Base-by-base conservation (phyloP, 2,797 vertebrate species). In the Liparis tanakae region DNA sequence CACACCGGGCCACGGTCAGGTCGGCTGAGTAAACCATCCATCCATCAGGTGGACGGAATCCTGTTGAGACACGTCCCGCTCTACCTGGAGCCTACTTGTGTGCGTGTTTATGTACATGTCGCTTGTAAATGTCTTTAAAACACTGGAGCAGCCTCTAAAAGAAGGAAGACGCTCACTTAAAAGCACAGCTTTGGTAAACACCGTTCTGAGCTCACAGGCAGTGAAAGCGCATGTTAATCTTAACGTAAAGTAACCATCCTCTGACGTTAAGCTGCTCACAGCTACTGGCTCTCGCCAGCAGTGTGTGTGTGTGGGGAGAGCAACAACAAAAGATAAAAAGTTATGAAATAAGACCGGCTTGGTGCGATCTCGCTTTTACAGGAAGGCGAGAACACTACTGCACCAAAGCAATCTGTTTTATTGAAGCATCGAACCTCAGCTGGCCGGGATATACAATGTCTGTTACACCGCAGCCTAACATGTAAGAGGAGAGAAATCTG, bases 21-120 rank as follows among this genome's bases (percentile, higher is more conserved):
- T 59, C n/a, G 2, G 64, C 74, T 69, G 48, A 64, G 86, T 71
- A 89, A 91, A 90, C 82, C 66, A 84, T 82, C 77, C 72, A 85
- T 82, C 77, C 72, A 70, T 89, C 88, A 86, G 66, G 65, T 73
- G 67, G 66, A 78, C 78, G 77, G 55, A 22, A 25, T 18, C 2
- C 72, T 81, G 88, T 88, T 88, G 85, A 63, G 63, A 88, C 36
- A 17, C 7, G 6, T 34, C 41, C 20, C 12, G 69, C 74, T 62
- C 70, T 58, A 78, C 59, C 74, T 74, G 67, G 57, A 70, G 62
- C 53, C 59, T 61, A 37, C 18, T 57, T 13, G 13, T 30, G 22
- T 36, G 41, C 20, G 13, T 6, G 54, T 81, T 76, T 22, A 79
- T 51, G 51, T 51, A 57, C 59, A 69, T 14, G 22, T 20, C 56